Conservation (phyloP, 2,797 vertebrate genomes). For the Ctenopoma multispine region DNA sequence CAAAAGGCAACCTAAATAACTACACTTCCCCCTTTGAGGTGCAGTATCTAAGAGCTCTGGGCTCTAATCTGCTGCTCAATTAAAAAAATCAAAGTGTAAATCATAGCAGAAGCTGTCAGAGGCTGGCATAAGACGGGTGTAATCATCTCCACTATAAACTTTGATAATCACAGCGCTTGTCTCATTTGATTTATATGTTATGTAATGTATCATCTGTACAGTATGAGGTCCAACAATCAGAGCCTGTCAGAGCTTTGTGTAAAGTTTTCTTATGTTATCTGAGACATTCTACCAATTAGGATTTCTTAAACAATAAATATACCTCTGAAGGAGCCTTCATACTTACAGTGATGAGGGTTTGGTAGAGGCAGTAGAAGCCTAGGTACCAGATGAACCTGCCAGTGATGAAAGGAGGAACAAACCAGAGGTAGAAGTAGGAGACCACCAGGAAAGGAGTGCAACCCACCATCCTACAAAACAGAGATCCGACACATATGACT, state of each 20-base stretch:
- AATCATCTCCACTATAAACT: slow-evolving; percentile 41
- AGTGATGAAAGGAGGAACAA: slow-evolving; percentile 88
- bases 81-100: slow-evolving; percentile 58
- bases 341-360: slow-evolving; percentile 95
- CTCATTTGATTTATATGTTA: slow-evolving; percentile 30
- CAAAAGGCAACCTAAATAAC: slow-evolving; percentile 75
- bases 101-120: slow-evolving; percentile 38
- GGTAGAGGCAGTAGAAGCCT: slow-evolving; percentile 93
- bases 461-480: slow-evolving; percentile 89
- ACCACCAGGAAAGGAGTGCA: slow-evolving; percentile 90
- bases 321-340: neutral
- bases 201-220: slow-evolving; percentile 20
- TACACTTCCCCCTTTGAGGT: slow-evolving; percentile 64
- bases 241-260: slow-evolving; percentile 40
- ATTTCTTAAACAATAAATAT: slow-evolving; percentile 16
- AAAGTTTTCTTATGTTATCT: slow-evolving; percentile 15
- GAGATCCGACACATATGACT: fast-evolving
- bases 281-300: slow-evolving; percentile 1
- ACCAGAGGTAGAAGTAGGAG: slow-evolving; percentile 97
- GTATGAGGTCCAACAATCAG: slow-evolving; percentile 10
- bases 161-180: slow-evolving; percentile 25
- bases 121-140: slow-evolving; percentile 20
- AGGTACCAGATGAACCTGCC: slow-evolving; percentile 92
- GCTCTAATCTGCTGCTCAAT: slow-evolving; percentile 53
- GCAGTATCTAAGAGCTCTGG: slow-evolving; percentile 50